phyloP scores from a whole-genome alignment of 2,797 vertebrate genomes.

The Coluber constrictor region DNA sequence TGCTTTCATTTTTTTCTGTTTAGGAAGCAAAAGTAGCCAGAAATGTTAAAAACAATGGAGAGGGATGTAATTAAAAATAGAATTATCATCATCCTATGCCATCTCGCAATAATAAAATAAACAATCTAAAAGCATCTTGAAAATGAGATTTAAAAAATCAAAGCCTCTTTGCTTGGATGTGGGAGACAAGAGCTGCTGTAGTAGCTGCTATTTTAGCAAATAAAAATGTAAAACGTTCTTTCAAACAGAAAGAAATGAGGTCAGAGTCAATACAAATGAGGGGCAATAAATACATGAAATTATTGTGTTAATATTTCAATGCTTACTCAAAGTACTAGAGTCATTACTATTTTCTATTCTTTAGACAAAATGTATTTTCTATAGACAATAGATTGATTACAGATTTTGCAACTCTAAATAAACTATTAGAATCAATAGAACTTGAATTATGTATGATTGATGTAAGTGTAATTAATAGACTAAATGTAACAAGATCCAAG shows the following conservation, averaged over 20 bases:
- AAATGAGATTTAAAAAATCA: neutral
- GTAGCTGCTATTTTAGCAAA: neutral
- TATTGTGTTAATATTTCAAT: neutral
- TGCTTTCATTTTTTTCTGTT: neutral
- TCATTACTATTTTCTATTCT: neutral
- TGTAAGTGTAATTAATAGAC: neutral
- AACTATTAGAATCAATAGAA: neutral
- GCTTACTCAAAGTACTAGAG: neutral
- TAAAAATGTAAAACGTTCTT: neutral
- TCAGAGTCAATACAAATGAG: neutral
- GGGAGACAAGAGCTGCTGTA: neutral
- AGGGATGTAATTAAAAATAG: neutral
- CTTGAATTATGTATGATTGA: neutral
- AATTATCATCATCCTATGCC: neutral
- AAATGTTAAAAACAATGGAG: neutral
- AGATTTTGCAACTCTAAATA: neutral
- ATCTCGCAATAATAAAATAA: neutral
- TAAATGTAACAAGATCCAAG: neutral
- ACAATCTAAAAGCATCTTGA: neutral
- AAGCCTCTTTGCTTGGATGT: neutral
- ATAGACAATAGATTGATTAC: neutral
- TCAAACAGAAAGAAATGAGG: neutral
- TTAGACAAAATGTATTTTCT: neutral
- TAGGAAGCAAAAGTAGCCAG: neutral
- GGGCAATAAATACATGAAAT: neutral